Evolutionary conservation across 2,113 vertebrate genomes (phyloP), one percentile per base, ranked within the genome.

Genomic region (Cepphus grylle): DNA sequence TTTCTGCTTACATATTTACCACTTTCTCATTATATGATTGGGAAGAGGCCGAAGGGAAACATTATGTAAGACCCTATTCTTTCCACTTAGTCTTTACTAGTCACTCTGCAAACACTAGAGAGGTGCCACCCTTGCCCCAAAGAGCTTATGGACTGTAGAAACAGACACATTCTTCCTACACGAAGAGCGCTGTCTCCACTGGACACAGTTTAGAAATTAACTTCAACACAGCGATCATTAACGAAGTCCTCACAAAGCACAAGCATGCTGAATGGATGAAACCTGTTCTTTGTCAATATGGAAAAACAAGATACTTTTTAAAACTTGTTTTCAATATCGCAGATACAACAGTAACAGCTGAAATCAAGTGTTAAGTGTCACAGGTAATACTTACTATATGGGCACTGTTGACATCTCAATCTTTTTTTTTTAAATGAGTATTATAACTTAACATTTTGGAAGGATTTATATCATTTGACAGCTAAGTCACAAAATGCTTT

Each of bases 201-300:
- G 66, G 53, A 63, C 34, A 32, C 27, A 8, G 36, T 34, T 81
- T 52, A 67, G 32, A 78, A 88, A 74, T 50, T 32, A 65, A 74
- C 83, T 55, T 70, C 17, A 45, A 56, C 55, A 50, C 22, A 62
- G 58, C 42, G 53, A 81, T 59, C 27, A 36, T 83, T 86, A 90
- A 42, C 14, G 1, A 50, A 78, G 58, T 36, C 27, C 34, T 83
- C 34, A n/a, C 38, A 38, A 69, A 59, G 19, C 32, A 73, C 0
- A 0, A 45, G 5, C 18, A 25, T 0, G 1, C 58, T 8, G 29
- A 52, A 27, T 7, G 8, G 25, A 38, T 25, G n/a, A 71, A 85
- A 49, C 13, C 27, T 59, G 13, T 25, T 42, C 13, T 63, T 77
- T 42, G 15, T 36, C 55, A 26, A 42, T 6, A 43, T 1, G 3